phyloP scores from a whole-genome alignment of 2,888 invertebrate species.

The Plagodis pulveraria region DNA sequence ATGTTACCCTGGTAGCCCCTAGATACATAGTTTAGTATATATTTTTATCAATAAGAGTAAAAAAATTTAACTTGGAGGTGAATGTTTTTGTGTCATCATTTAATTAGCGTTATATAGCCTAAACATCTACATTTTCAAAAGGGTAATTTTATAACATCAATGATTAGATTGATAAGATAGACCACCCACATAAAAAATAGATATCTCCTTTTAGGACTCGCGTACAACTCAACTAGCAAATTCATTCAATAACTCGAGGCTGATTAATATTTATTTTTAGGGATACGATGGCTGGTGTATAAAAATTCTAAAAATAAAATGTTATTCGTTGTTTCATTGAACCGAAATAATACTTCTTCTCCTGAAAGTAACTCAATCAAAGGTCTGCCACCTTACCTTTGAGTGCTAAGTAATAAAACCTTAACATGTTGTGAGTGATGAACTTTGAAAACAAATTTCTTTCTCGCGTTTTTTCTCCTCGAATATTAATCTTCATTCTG shows the following conservation, averaged over 20 bases:
- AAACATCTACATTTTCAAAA: too few species aligned
- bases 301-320: conserved; percentile 21
- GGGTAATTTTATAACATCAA: too few species aligned
- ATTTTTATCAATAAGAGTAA: too few species aligned
- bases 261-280: conserved; percentile 20
- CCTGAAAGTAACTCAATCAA: conserved; percentile 8
- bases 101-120: too few species aligned
- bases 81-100: too few species aligned
- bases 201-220: too few species aligned
- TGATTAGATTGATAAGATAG: too few species aligned
- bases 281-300: conserved; percentile 11
- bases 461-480: conserved; percentile 4
- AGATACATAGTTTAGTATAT: too few species aligned
- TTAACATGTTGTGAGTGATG: conserved; percentile 14
- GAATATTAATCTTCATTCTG: too few species aligned
- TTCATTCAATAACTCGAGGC: conserved; percentile 18
- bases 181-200: too few species aligned
- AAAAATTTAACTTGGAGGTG: too few species aligned
- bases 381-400: conserved; percentile 13
- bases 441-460: conserved; percentile 4
- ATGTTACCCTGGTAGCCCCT: too few species aligned
- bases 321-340: conserved; percentile 18
- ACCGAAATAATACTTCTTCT: conserved; percentile 15
- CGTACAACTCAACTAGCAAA: neutral
- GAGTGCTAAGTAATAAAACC: conserved; percentile 1